Evolutionary conservation across 2,888 invertebrate species (phyloP), one percentile per base, ranked within the genome.

Genomic region (Quadriops clusia): DNA sequence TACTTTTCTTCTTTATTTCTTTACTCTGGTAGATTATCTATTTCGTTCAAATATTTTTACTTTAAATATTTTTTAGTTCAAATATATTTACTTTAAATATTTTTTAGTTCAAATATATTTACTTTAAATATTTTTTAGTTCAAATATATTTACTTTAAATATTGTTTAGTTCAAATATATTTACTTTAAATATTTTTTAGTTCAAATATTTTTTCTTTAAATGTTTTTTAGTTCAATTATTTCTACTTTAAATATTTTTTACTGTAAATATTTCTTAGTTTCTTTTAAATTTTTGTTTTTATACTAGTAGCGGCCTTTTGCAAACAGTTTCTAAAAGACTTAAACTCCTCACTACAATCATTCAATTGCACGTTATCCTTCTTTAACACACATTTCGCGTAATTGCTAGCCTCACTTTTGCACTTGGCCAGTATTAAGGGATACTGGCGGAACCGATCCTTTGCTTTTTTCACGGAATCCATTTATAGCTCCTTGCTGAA

Each of bases 391-490:
- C 91, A 91, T 28, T 71, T 67, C 0, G 89, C 89, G 63, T 91
- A 91, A 1, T 65, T 46, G 2, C 69, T 51, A 2, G 77, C 83
- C 47, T 75, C 69, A 43, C 72, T 70, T 4, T 73, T 67, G 56
- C 87, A 89, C 56, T 79, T 75, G 1, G 72, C 70, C 38, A 85
- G 65, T 25, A 85, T 49, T 26, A 74, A 43, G 1, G 89, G 87
- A 61, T 83, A 87, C 42, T 76, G 75, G 29, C 72, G 70, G 30
- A 86, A 64, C 44, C 87, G 68, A 33, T 72, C 67, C 50, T 69
- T 76, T 1, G 87, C 85, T 56, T 71, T 79, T 33, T 66, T 67
- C n/a, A 86, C 80, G 13, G 84, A 71, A 61, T 87, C 86, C 86
- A 87, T 86, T 45, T 38, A 39, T 25, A 28, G 22, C 20, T 33